These are phyloP conservation scores for Thalpophila matura DNA, from an alignment of 2,888 invertebrate species.

Conservation along the genomic window DNA sequence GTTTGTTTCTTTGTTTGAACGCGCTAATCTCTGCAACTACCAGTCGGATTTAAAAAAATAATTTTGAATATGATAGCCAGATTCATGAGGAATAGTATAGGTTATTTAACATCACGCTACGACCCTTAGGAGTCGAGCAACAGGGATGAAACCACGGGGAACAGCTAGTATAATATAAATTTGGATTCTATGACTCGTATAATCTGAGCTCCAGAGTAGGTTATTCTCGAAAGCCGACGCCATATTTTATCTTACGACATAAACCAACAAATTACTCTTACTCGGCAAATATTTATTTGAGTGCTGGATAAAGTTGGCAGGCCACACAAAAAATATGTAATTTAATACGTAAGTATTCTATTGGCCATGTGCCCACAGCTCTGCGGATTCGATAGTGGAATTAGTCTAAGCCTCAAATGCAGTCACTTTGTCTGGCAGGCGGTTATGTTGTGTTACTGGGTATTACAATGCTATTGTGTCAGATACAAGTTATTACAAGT, in stretches of 20 bases:
- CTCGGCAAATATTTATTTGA: conserved; percentile 27
- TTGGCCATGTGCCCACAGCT: conserved; percentile 43
- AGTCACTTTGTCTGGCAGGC: neutral
- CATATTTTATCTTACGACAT: conserved; percentile 14
- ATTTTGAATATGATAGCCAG: no score
- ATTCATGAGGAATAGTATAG: no score
- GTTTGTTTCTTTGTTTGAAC: no score
- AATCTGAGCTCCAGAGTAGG: neutral
- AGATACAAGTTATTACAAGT: neutral
- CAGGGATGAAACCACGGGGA: no score
- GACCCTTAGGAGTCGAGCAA: no score
- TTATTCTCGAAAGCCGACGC: neutral
- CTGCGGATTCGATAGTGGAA: conserved; percentile 12
- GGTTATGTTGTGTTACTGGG: conserved; percentile 19
- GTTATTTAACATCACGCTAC: no score
- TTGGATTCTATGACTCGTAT: no score
- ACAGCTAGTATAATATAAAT: no score
- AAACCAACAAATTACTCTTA: conserved; percentile 24
- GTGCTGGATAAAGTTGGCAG: conserved; percentile 10
- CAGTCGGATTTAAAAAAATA: no score
- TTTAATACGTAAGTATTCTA: conserved; percentile 26
- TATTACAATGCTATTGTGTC: conserved; percentile 11
- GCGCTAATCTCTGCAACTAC: no score
- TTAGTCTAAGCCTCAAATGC: conserved; percentile 18
- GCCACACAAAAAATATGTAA: conserved; percentile 32